Evolutionary conservation across 2,113 vertebrate species (phyloP), one percentile per base, ranked within the genome.

Genomic region (Scortum barcoo): DNA sequence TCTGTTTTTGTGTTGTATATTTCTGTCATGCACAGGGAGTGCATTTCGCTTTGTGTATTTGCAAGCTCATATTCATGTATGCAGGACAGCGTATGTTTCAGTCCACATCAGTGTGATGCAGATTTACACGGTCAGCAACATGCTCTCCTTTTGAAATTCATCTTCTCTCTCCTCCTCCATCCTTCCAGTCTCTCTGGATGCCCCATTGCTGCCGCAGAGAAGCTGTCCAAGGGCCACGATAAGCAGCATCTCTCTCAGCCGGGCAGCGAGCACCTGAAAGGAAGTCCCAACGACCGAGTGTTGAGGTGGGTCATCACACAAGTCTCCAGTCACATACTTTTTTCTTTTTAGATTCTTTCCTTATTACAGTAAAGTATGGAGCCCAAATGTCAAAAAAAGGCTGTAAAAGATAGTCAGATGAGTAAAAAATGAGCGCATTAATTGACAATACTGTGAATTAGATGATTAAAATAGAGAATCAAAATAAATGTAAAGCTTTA

Each of bases 131-230:
- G 66, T 90, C 88, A 88, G 85, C 88, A 70, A 68, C 68, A 76
- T 40, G 28, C 71, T 38, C 56, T 33, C 44, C 17, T 54, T 75
- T 74, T 83, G 72, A 76, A 65, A 80, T 86, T 69, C 72, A 56
- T 46, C 30, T 33, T 58, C 50, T 20, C n/a, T 42, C 33, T 60
- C 16, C 53, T 33, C 66, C 50, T 65, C 54, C 48, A 5, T 42
- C 74, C 80, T 69, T 61, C 30, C 91, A 99, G 98, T 94, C 96
- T 99, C 86, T 99, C 98, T 75, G 98, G 98, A 84, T 99, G 98
- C 85, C 98, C 98, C 88, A 99, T 99, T 66, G 98, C 98, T 83
- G 98, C 98, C 78, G 97, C 98, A 56, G 98, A 99, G 91, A 99
- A 99, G 93, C 95, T 99, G 91, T 96, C 97, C 93, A 99, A 99